Evolutionary conservation across 2,888 invertebrate species (phyloP).

Genomic region (Ormyrus thymus): DNA sequence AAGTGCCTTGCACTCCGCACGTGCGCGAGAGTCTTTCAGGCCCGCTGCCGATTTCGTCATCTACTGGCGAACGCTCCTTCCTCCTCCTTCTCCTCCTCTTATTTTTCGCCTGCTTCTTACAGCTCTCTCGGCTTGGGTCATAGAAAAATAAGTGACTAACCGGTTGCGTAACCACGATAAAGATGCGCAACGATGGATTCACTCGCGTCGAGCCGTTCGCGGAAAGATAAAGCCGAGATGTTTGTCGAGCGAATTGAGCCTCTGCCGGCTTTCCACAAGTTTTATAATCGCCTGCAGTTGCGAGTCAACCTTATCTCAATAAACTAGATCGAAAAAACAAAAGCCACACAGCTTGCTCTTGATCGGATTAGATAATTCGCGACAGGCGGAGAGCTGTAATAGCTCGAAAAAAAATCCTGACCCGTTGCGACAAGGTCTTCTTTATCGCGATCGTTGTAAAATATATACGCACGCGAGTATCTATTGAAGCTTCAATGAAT

Average conservation of each 20-base stretch:
- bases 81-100: neutral
- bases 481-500: slow-evolving; percentile 18
- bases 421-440: slow-evolving; percentile 48
- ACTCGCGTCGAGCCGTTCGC: neutral
- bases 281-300: no score
- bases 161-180: slow-evolving; percentile 14
- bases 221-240: no score
- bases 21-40: slow-evolving; percentile 22
- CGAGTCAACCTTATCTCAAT: no score
- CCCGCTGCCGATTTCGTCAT: no score
- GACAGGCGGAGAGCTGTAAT: neutral
- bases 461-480: neutral
- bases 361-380: neutral
- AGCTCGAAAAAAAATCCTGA: slow-evolving; percentile 16
- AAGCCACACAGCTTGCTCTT: neutral
- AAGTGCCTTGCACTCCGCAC: slow-evolving; percentile 52
- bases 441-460: slow-evolving; percentile 41
- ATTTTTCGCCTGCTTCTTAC: neutral
- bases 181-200: neutral
- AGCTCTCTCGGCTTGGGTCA: neutral
- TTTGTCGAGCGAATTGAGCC: no score
- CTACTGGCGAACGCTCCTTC: neutral
- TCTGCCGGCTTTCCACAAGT: no score
- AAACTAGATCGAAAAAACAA: no score
- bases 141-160: neutral